phyloP scores from a whole-genome alignment of 37 sponge, comb jelly and placozoan genomes.

The Crambe crambe region DNA sequence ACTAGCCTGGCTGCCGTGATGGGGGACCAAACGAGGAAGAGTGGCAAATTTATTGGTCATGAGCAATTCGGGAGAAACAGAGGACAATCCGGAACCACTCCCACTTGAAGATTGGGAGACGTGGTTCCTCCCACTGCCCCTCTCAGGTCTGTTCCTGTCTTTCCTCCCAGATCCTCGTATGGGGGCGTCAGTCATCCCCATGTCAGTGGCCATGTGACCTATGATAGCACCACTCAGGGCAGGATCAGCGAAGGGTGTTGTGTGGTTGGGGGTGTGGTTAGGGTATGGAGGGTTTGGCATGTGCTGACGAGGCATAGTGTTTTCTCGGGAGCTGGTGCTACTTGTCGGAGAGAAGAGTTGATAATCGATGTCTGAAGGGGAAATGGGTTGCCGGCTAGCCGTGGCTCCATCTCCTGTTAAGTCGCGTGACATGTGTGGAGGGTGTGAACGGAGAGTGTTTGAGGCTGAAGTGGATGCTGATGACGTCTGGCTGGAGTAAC shows the following conservation, averaged over 20 bases:
- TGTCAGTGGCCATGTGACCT: no score
- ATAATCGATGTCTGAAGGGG: not conserved
- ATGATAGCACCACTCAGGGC: no score
- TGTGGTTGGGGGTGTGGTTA: not conserved
- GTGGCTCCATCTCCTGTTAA: not conserved
- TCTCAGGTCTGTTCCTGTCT: slow-evolving; percentile 25
- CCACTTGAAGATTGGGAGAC: not conserved
- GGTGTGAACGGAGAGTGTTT: not conserved
- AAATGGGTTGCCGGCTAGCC: not conserved
- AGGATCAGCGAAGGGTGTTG: not conserved
- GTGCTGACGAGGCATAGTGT: not conserved
- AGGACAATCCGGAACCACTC: not conserved
- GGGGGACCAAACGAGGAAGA: not conserved
- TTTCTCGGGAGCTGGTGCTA: not conserved
- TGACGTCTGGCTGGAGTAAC: no score
- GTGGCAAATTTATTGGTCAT: slow-evolving; percentile 14
- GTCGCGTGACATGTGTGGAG: not conserved
- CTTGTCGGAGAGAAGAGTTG: not conserved
- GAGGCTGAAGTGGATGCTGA: not conserved
- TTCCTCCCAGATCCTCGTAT: slow-evolving; percentile 29
- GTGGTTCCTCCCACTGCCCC: slow-evolving; percentile 40
- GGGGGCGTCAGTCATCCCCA: not conserved
- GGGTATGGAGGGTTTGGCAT: not conserved
- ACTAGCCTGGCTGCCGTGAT: not conserved
- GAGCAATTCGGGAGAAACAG: not conserved